Conservation (phyloP, 2,888 invertebrate genomes). For the Chloromyia formosa region DNA sequence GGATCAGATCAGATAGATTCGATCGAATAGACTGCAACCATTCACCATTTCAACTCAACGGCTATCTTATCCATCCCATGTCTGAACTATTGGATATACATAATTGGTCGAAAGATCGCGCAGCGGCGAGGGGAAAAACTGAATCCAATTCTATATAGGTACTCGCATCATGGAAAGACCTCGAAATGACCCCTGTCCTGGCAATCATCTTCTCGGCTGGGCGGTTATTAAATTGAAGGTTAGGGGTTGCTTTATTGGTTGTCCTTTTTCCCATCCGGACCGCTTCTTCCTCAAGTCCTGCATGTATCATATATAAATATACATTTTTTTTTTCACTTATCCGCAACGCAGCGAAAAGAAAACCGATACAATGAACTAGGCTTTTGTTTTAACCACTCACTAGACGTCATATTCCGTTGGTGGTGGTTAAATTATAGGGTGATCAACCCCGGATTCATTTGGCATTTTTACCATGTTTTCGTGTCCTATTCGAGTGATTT, state of each 20-base stretch:
- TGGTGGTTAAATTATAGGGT: conserved; percentile 33
- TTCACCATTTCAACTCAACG: no score
- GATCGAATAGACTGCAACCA: conserved; percentile 17
- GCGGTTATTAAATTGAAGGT: conserved; percentile 45
- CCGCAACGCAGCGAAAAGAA: neutral
- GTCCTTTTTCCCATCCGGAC: conserved; percentile 35
- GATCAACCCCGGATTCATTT: conserved; percentile 14
- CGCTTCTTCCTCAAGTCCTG: neutral
- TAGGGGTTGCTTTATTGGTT: conserved; percentile 39
- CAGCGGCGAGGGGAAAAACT: neutral
- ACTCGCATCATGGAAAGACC: conserved; percentile 29
- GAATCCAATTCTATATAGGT: neutral
- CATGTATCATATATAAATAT: neutral
- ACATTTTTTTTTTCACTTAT: conserved; percentile 13
- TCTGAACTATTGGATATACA: no score
- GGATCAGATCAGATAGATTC: conserved; percentile 25
- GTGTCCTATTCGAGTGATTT: conserved; percentile 29
- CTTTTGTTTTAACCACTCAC: conserved; percentile 31
- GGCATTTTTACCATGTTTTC: conserved; percentile 20
- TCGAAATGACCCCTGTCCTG: conserved; percentile 36
- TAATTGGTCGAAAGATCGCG: no score
- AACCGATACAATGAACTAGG: conserved; percentile 12
- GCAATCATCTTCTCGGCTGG: conserved; percentile 38
- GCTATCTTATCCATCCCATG: neutral
- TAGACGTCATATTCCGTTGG: conserved; percentile 3